Conservation (phyloP, 2,888 invertebrate species). For the Cheilosia urbana region DNA sequence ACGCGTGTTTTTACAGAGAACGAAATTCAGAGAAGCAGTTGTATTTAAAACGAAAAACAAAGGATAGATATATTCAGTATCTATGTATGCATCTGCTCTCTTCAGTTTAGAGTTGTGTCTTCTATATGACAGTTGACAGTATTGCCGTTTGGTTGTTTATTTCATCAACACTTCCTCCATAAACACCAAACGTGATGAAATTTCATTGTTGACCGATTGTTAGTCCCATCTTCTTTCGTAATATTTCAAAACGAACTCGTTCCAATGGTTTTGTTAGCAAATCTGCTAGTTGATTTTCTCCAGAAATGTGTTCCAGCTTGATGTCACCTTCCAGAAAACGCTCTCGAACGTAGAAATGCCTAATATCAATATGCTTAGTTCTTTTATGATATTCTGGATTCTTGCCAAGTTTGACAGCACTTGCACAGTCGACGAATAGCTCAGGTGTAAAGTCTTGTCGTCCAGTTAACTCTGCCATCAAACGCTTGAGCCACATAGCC, state of each 20-base stretch:
- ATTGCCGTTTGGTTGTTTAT: neutral
- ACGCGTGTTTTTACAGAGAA: too few species aligned
- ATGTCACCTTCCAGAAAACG: slow-evolving; percentile 16
- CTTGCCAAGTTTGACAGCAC: slow-evolving; percentile 18
- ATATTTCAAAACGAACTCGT: neutral
- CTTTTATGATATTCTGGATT: slow-evolving; percentile 18
- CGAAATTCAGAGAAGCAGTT: too few species aligned
- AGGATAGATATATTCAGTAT: too few species aligned
- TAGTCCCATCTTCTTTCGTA: slow-evolving; percentile 4
- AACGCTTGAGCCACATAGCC: slow-evolving; percentile 15
- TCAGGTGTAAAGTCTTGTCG: slow-evolving; percentile 14
- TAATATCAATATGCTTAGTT: slow-evolving; percentile 7
- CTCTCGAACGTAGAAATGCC: slow-evolving; percentile 14
- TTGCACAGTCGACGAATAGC: slow-evolving; percentile 6
- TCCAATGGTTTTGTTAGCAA: slow-evolving; percentile 7
- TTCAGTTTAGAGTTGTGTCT: too few species aligned
- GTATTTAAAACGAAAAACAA: too few species aligned
- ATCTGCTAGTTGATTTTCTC: slow-evolving; percentile 6
- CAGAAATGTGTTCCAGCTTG: slow-evolving; percentile 17
- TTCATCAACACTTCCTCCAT: neutral
- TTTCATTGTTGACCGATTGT: neutral
- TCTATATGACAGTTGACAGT: neutral
- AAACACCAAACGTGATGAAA: slow-evolving; percentile 1
- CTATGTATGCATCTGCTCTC: too few species aligned
- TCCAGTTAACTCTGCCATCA: slow-evolving; percentile 23